Evolutionary conservation across 2,797 vertebrate species (phyloP).

Genomic region (Lateolabrax maculatus): DNA sequence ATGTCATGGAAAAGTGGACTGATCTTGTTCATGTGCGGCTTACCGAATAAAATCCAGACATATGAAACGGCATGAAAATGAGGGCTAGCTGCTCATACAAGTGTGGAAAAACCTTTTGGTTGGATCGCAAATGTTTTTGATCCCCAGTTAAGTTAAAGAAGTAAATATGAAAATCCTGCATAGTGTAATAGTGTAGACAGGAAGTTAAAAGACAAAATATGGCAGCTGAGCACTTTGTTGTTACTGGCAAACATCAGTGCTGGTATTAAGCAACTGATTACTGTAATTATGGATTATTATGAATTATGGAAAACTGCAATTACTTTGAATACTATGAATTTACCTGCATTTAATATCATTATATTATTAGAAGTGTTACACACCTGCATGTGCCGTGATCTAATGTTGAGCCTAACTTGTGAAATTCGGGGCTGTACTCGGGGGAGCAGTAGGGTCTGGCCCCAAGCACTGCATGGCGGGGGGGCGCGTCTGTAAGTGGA

Average conservation of each 20-base stretch:
- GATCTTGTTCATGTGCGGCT: too few relatives aligned
- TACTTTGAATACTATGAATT: too few relatives aligned
- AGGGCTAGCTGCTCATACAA: too few relatives aligned
- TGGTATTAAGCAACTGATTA: background rate
- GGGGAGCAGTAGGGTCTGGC: slow-evolving; percentile 55
- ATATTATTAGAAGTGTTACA: background rate
- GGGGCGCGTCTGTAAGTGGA: background rate
- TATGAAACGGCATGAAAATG: background rate
- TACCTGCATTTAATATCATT: background rate
- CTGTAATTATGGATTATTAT: background rate
- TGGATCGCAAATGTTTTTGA: background rate
- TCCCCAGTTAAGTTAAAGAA: background rate
- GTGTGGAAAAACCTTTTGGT: background rate
- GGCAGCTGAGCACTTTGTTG: background rate
- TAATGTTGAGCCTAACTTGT: slow-evolving; percentile 57
- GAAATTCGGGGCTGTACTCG: slow-evolving; percentile 64
- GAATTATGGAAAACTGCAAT: background rate
- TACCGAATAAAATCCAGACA: too few relatives aligned
- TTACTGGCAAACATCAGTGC: background rate
- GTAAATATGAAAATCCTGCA: background rate
- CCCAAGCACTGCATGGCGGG: slow-evolving; percentile 1
- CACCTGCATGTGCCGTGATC: slow-evolving; percentile 40
- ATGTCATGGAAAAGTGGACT: background rate
- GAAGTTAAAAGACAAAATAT: background rate
- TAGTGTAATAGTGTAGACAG: background rate